These are phyloP conservation scores for Polia nebulosa DNA, from an alignment of 2,888 invertebrate genomes.

Conservation along the genomic window DNA sequence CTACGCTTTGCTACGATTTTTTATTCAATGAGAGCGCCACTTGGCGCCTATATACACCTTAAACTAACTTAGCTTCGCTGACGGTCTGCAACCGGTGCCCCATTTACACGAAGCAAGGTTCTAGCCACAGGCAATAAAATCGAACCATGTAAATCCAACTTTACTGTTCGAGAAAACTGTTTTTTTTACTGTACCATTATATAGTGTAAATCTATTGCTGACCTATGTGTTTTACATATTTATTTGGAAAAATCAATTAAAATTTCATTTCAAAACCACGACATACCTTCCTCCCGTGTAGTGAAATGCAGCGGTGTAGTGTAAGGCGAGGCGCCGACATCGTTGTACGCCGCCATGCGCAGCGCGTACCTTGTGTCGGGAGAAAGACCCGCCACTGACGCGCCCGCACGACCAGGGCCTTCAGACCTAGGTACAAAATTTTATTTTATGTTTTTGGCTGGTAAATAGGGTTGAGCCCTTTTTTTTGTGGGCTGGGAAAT, in stretches of 20 bases:
- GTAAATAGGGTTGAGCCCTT: too few relatives aligned
- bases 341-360: constrained; percentile 95
- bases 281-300: constrained; percentile 95
- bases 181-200: too few relatives aligned
- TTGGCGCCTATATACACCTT: too few relatives aligned
- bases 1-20: too few relatives aligned
- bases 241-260: background rate
- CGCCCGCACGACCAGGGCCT: constrained; percentile 86
- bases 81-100: background rate
- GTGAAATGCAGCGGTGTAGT: constrained; percentile 94
- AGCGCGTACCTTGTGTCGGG: constrained; percentile 96
- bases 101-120: background rate
- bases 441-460: constrained; percentile 1
- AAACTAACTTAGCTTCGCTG: too few relatives aligned
- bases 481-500: too few relatives aligned
- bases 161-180: background rate
- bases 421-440: constrained; percentile 76
- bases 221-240: too few relatives aligned
- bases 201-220: too few relatives aligned
- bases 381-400: constrained; percentile 92
- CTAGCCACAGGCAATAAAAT: background rate
- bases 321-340: constrained; percentile 95
- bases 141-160: background rate
- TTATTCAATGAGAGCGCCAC: too few relatives aligned
- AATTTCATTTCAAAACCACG: background rate